These are phyloP conservation scores for Picathartes gymnocephalus DNA, from an alignment of 2,113 vertebrate species.

Conservation along the genomic window DNA sequence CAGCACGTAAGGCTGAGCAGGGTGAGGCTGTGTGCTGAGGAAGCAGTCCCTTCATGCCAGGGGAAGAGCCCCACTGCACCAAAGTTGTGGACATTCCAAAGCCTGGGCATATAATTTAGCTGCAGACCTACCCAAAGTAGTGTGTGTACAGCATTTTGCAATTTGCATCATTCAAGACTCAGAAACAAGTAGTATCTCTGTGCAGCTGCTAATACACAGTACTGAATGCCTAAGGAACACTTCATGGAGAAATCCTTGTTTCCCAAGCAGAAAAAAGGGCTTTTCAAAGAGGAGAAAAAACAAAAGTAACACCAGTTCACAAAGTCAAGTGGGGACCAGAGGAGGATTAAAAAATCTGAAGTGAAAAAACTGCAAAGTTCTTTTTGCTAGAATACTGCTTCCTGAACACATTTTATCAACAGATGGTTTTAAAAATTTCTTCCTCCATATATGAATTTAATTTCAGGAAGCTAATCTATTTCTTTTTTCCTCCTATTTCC, in stretches of 20 bases:
- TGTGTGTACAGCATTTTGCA: not conserved
- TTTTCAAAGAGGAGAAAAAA: not conserved
- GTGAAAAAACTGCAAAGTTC: not conserved
- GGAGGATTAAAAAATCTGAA: not conserved
- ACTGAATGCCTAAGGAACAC: not conserved
- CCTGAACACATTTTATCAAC: slow-evolving; percentile 34
- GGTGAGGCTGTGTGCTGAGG: not conserved
- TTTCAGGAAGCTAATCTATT: not conserved
- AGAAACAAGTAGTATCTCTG: not conserved
- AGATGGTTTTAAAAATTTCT: slow-evolving; percentile 37
- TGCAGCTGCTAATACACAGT: not conserved
- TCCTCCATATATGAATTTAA: not conserved
- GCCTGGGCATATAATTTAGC: not conserved
- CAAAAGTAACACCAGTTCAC: not conserved
- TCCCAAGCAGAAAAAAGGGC: not conserved
- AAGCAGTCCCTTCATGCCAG: not conserved
- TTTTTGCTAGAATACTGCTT: not conserved
- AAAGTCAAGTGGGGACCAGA: not conserved
- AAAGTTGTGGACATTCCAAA: not conserved
- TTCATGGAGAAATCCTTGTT: not conserved
- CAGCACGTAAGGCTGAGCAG: not conserved
- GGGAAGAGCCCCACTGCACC: not conserved
- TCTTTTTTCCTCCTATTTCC: not conserved
- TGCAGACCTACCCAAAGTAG: not conserved
- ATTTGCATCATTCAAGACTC: not conserved